Base-by-base conservation (phyloP, 2,888 invertebrate species). In the Pseudococcus longispinus region DNA sequence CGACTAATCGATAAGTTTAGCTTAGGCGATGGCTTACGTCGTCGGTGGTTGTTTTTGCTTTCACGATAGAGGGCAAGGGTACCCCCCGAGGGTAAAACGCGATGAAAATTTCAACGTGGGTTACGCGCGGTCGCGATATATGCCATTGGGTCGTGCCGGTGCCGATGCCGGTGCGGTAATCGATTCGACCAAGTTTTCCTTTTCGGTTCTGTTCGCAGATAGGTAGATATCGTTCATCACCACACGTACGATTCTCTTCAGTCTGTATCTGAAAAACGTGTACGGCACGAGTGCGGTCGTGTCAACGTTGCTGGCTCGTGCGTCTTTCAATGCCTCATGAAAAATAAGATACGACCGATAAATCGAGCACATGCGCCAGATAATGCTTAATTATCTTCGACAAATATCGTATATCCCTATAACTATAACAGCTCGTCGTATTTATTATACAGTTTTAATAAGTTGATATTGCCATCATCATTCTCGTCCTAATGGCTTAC, bases 171-270 rank as follows among this genome's bases (percentile, higher is more conserved):
- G 60, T 60, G 60, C 60, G 60, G 23, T 60, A 70, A 70, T 70
- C 70, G 70, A 70, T 70, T 70, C 70, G 70, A 29, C 70, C 70
- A 70, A 70, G 70, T 70, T 70, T 70, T 70, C 15, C 29, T 70
- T 70, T 29, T 70, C 29, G 32, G 8, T 26, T 11, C 26, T 26
- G 20, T 13, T 46, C 44, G 37, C 9, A 37, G 37, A 9, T 37
- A 37, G 37, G 37, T 37, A 37, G n/a, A n/a, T 37, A 15, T 46
- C n/a, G 55, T 55, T 55, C 55, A n/a, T 4, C 55, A n/a, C 1
- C 55, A 55, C 55, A 20, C 65, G 23, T 65, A 65, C 26, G 6
- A 26, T 11, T 11, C 26, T 65, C 26, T n/a, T n/a, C n/a, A n/a
- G n/a, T n/a, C n/a, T n/a, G n/a, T n/a, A n/a, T n/a, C n/a, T n/a